Conservation (phyloP, 2,888 invertebrate genomes). For the Lepidocyrtoides sp. region DNA sequence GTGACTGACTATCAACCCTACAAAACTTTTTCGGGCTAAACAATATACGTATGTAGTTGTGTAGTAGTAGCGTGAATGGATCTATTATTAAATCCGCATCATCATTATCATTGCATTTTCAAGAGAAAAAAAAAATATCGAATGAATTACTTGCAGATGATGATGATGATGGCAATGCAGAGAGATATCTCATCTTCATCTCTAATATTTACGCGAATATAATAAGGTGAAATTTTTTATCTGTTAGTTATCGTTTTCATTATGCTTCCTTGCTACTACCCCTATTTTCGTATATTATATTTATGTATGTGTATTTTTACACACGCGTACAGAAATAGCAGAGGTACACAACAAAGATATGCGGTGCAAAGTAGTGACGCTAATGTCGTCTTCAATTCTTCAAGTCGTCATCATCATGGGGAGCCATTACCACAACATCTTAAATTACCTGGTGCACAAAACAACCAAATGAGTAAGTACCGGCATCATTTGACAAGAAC, state of each 20-base stretch:
- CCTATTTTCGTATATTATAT: neutral
- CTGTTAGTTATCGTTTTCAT: slow-evolving; percentile 47
- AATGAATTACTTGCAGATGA: slow-evolving; percentile 30
- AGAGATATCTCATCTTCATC: neutral
- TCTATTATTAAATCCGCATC: slow-evolving; percentile 75
- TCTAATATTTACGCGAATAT: slow-evolving; percentile 19
- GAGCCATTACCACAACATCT: slow-evolving; percentile 64
- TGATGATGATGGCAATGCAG: neutral
- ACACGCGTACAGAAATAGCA: slow-evolving; percentile 16
- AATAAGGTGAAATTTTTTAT: slow-evolving; percentile 50
- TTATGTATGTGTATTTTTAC: slow-evolving; percentile 3
- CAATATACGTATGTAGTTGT: neutral
- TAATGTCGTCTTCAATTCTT: slow-evolving; percentile 65
- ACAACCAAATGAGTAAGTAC: slow-evolving; percentile 48
- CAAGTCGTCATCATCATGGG: slow-evolving; percentile 54
- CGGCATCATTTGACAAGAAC: slow-evolving; percentile 72
- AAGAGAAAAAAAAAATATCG: slow-evolving; percentile 7
- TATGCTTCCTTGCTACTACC: neutral
- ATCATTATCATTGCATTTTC: slow-evolving; percentile 54
- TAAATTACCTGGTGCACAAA: slow-evolving; percentile 67
- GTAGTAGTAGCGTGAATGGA: too few relatives aligned
- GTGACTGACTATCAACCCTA: slow-evolving; percentile 64
- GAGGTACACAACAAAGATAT: neutral
- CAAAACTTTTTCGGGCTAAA: slow-evolving; percentile 62
- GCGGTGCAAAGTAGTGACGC: slow-evolving; percentile 57